A percentile compares a stretch with the other conserved stretches of the same genome.
Conservation (phyloP, 1,140 invertebrate genomes). For the Pectinophora gossypiella region DNA sequence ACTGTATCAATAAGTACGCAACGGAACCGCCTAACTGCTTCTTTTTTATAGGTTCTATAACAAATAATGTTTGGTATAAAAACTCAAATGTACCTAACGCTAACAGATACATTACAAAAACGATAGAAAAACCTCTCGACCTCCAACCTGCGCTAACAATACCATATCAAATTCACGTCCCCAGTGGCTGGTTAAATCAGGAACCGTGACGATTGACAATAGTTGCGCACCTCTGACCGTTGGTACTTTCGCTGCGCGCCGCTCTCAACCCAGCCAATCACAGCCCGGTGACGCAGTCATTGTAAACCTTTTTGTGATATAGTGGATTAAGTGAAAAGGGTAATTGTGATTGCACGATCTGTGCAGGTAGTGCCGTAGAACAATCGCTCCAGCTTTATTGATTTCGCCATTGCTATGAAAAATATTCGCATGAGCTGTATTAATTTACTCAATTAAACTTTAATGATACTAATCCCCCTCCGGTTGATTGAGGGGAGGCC, state of each 20-base stretch:
- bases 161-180: constrained; percentile 40
- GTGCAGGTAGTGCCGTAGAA: neutral
- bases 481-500: too few relatives aligned
- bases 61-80: neutral
- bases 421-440: neutral
- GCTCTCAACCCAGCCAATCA: constrained; percentile 20
- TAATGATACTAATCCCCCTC: too few relatives aligned
- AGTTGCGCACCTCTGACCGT: constrained; percentile 29
- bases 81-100: neutral
- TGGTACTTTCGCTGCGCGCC: constrained; percentile 20
- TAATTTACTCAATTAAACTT: neutral
- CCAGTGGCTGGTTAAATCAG: constrained; percentile 25
- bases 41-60: neutral
- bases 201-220: constrained; percentile 29
- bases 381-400: neutral
- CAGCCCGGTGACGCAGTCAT: constrained; percentile 13
- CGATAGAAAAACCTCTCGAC: constrained; percentile 8
- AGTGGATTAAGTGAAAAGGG: neutral
- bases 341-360: neutral
- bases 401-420: neutral
- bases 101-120: constrained; percentile 15
- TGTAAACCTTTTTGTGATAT: constrained; percentile 19
- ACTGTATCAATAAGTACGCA: neutral
- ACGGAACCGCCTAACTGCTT: neutral
- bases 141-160: constrained; percentile 25